Conservation (phyloP, 1,140 invertebrate species). For the Cydia splendana region DNA sequence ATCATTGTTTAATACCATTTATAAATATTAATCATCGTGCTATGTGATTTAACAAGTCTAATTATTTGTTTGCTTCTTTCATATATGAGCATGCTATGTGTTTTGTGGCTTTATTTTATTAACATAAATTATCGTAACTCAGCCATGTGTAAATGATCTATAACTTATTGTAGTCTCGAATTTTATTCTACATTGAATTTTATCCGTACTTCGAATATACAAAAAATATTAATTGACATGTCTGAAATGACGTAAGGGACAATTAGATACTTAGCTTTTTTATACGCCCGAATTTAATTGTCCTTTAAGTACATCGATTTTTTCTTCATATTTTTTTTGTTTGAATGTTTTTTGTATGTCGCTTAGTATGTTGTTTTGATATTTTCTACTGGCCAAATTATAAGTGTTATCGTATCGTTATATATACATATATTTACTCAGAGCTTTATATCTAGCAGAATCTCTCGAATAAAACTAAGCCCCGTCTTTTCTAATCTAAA, state of each 20-base stretch:
- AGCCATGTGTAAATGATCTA: background rate
- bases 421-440: background rate
- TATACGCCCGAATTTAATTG: background rate
- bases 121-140: background rate
- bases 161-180: background rate
- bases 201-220: background rate
- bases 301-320: background rate
- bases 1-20: conserved; percentile 6
- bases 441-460: conserved; percentile 17
- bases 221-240: background rate
- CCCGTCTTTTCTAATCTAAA: background rate
- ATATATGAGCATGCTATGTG: background rate
- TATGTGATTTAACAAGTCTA: background rate
- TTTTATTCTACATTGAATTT: background rate
- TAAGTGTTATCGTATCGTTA: conserved; percentile 15
- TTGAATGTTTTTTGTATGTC: background rate
- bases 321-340: background rate
- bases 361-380: background rate
- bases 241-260: background rate
- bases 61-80: background rate
- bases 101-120: conserved; percentile 13
- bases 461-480: conserved; percentile 2
- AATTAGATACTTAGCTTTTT: background rate
- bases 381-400: conserved; percentile 30
- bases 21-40: background rate